A percentile compares a stretch with the other conserved stretches of the same genome.
phyloP scores from a whole-genome alignment of 2,113 vertebrate species.

The Myotis yumanensis region DNA sequence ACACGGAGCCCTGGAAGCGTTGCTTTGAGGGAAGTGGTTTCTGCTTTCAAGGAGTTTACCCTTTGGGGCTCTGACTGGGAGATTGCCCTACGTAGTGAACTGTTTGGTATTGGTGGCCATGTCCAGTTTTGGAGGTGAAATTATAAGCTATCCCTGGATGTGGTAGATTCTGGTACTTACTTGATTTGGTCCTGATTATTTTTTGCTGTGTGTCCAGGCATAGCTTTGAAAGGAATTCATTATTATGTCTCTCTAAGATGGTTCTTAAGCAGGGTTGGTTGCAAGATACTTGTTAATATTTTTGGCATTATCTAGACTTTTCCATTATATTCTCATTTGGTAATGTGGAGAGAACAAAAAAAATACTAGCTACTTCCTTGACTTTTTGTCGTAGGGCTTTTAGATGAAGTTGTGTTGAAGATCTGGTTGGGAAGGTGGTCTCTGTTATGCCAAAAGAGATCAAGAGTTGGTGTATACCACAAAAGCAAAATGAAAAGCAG shows the following conservation, averaged over 20 bases:
- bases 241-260: neutral
- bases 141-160: neutral
- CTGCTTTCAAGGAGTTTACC: conserved; percentile 6
- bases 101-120: neutral
- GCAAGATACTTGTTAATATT: neutral
- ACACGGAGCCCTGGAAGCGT: neutral
- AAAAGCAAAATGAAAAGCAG: no score
- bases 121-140: neutral
- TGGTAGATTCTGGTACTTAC: neutral
- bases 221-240: conserved; percentile 16
- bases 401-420: neutral
- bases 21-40: neutral
- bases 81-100: neutral
- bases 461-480: neutral
- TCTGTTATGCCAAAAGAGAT: neutral
- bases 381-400: neutral
- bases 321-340: neutral
- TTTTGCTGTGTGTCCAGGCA: neutral
- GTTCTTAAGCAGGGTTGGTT: neutral
- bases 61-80: neutral
- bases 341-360: neutral
- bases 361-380: neutral
- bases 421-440: neutral
- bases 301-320: neutral
- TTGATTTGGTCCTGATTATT: conserved; percentile 8